Evolutionary conservation across 53 echinoderm and acorn worm genomes (phyloP), one percentile per base, ranked within the genome.

Genomic region (Echinarachnius parma): DNA sequence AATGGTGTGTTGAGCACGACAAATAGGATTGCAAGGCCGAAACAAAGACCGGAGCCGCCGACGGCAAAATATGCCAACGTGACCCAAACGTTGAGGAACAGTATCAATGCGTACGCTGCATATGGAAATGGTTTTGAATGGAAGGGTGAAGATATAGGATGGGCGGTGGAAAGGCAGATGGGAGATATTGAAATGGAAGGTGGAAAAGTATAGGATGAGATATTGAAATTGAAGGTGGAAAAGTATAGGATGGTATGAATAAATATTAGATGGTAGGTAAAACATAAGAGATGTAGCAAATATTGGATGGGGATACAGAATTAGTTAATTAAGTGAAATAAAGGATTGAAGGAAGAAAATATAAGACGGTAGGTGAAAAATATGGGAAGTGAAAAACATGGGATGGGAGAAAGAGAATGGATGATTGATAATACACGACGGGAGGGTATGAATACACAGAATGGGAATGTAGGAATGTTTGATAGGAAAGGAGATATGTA

Each of bases 1-100:
- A 63, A 64, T 29, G 98, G 88, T 34, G 46, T 46, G 59, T 88
- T 75, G 8, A 91, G 32, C 19, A 92, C 45, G 34, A 98, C 10
- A 71, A 82, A 91, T 37, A 98, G 48, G 11, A 98, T 60, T 35
- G 98, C 78, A 29, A 91, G 28, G 34, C 88, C 91, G 75, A 95
- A 95, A 31, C 83, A 83, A 11, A 85, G 56, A 22, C 81, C 87
- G 4, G 75, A 47, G 21, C n/a, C 29, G 27, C 67, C 64, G 18
- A 59, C 36, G 21, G 28, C 23, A 25, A 94, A 75, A 53, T 87
- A 94, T 20, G 86, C 75, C 5, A 84, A 22, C 22, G 87, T 67
- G 1, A 89, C 62, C 10, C 83, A 52, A 26, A 90, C 29, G 59
- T 94, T 94, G 75, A 84, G 42, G 31, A 90, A 16, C 55, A 94